Conservation (phyloP, 1,140 invertebrate genomes). For the Drosophila santomea region DNA sequence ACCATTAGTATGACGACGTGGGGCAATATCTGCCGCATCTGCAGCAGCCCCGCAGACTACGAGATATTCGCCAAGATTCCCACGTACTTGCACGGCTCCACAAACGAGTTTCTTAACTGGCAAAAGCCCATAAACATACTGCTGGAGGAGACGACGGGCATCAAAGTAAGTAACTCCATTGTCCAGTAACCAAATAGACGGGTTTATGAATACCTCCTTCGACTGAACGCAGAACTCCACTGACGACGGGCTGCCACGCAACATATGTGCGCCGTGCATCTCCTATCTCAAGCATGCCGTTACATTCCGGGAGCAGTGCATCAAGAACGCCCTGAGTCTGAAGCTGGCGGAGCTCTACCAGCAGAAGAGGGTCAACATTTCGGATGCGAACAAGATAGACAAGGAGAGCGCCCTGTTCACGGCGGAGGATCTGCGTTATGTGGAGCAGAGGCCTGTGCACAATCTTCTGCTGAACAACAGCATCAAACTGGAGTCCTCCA, state of each 20-base stretch:
- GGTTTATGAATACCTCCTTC: neutral
- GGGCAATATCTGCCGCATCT: constrained; percentile 80
- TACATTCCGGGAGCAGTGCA: constrained; percentile 79
- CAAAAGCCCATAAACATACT: constrained; percentile 76
- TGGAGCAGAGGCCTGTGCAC: constrained; percentile 65
- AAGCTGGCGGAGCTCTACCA: constrained; percentile 64
- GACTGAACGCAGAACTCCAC: constrained; percentile 49
- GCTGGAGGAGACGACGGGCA: constrained; percentile 77
- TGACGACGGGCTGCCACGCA: constrained; percentile 68
- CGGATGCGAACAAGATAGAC: constrained; percentile 32
- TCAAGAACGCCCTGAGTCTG: constrained; percentile 72
- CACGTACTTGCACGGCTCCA: constrained; percentile 73
- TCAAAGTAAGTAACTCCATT: constrained; percentile 51
- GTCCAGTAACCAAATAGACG: too few relatives aligned
- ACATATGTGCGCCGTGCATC: constrained; percentile 79
- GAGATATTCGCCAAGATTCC: constrained; percentile 81
- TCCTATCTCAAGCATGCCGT: constrained; percentile 82
- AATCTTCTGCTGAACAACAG: constrained; percentile 67
- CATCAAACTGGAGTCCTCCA: constrained; percentile 41
- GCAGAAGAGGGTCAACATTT: constrained; percentile 44
- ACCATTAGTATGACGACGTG: constrained; percentile 61
- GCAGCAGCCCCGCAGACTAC: constrained; percentile 78
- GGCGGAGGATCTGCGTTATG: constrained; percentile 54
- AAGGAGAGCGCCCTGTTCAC: constrained; percentile 69
- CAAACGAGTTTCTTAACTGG: constrained; percentile 80